These are phyloP conservation scores for Spea multiplicata DNA, from an alignment of 2,113 vertebrate genomes.

Conservation along the genomic window DNA sequence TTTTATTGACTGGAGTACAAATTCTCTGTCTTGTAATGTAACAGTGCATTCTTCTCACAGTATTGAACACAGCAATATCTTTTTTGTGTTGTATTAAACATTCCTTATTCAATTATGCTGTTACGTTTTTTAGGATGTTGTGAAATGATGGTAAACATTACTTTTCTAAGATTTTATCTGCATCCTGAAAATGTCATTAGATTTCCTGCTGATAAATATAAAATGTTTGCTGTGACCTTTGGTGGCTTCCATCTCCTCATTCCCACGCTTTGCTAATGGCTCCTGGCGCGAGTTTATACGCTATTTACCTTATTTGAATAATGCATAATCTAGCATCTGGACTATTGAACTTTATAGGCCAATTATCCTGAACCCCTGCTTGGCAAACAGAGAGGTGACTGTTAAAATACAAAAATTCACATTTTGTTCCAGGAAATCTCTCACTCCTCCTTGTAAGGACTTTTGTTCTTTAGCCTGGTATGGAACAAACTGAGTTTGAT, in stretches of 20 bases:
- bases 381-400: too few relatives aligned
- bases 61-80: too few relatives aligned
- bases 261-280: neutral
- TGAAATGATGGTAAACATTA: neutral
- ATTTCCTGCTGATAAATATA: constrained; percentile 8
- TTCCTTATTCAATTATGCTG: neutral
- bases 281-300: neutral
- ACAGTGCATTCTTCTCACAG: too few relatives aligned
- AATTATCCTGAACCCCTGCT: too few relatives aligned
- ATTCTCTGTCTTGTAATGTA: too few relatives aligned
- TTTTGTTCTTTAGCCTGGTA: too few relatives aligned
- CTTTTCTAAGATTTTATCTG: neutral
- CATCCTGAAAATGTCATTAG: constrained; percentile 20
- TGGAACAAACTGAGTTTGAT: too few relatives aligned
- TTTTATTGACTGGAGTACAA: too few relatives aligned
- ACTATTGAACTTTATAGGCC: too few relatives aligned
- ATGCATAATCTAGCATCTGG: neutral
- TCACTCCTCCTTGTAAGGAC: too few relatives aligned
- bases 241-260: constrained; percentile 11
- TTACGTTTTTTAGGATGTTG: neutral
- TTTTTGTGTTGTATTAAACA: neutral
- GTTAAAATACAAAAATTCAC: too few relatives aligned
- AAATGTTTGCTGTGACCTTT: constrained; percentile 2
- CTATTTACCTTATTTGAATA: constrained; percentile 17
- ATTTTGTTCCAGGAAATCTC: too few relatives aligned